A percentile compares a stretch with the other conserved stretches of the same genome.
phyloP scores from a whole-genome alignment of 2,113 vertebrate species.

The Emydura subglobosa region DNA sequence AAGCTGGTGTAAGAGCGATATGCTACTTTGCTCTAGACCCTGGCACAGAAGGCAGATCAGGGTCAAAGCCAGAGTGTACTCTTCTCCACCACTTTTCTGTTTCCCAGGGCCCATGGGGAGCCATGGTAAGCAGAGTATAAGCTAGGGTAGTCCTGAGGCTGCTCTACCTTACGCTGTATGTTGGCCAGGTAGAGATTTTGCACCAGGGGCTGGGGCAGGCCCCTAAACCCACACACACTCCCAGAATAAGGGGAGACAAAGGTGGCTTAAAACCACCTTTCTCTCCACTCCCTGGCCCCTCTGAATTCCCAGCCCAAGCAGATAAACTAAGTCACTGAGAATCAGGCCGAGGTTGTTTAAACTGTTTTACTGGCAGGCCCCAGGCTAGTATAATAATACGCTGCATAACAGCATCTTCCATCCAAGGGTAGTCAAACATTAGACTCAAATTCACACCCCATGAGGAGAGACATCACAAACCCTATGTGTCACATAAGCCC shows the following conservation, averaged over 20 bases:
- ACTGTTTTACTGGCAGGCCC: background rate
- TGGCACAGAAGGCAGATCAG: fast-evolving
- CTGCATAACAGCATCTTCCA: fast-evolving
- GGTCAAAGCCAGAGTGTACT: fast-evolving
- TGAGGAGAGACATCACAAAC: background rate
- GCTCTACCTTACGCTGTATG: background rate
- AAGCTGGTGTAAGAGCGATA: background rate
- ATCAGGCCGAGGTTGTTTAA: background rate
- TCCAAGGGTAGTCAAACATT: background rate
- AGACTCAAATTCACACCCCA: fast-evolving
- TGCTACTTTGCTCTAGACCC: background rate
- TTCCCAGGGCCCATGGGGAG: background rate
- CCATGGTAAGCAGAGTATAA: background rate
- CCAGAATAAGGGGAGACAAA: background rate
- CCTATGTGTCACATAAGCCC: background rate
- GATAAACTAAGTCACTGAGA: background rate
- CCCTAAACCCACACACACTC: background rate
- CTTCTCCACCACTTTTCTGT: background rate
- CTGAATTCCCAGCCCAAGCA: background rate
- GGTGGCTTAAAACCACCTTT: background rate
- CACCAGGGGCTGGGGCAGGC: background rate
- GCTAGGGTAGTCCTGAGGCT: background rate
- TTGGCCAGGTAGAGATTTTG: background rate
- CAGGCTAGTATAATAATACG: background rate
- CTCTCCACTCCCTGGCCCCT: background rate